Evolutionary conservation across 92 coral and sea anemone genomes (phyloP).

Genomic region (Scolanthus callimorphus): DNA sequence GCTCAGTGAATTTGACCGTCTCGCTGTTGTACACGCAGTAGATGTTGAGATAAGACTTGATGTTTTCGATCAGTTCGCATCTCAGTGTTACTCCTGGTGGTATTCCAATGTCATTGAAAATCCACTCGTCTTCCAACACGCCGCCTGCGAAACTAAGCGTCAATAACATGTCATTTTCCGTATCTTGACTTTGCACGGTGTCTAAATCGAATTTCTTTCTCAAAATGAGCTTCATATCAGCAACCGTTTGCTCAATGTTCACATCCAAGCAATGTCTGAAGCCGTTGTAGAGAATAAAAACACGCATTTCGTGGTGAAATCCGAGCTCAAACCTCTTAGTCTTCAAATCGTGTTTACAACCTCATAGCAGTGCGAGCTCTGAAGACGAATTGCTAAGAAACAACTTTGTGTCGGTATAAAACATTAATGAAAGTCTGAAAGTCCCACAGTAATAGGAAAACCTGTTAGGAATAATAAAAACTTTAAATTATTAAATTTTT

Average conservation of each 20-base stretch:
- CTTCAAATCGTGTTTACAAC: no score
- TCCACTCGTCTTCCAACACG: conserved; percentile 78
- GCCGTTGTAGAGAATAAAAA: conserved; percentile 58
- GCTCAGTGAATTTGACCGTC: conserved; percentile 54
- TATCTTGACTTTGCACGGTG: conserved; percentile 62
- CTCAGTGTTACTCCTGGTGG: conserved; percentile 82
- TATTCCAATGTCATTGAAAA: conserved; percentile 78
- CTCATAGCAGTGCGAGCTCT: not conserved
- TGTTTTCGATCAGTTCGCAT: conserved; percentile 68
- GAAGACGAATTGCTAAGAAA: not conserved
- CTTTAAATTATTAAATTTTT: no score
- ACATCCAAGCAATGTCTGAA: conserved; percentile 63
- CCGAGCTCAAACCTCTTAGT: no score
- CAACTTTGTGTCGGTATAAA: not conserved
- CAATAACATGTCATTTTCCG: conserved; percentile 55
- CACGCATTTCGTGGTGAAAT: conserved; percentile 80
- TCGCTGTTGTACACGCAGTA: conserved; percentile 62
- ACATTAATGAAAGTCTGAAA: no score
- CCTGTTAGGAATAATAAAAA: not conserved
- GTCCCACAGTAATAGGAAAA: no score
- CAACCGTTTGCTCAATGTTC: conserved; percentile 59
- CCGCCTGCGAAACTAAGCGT: conserved; percentile 76
- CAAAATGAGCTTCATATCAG: conserved; percentile 64
- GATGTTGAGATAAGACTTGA: conserved; percentile 66
- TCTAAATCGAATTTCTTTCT: conserved; percentile 75